A percentile compares a stretch with the other conserved stretches of the same genome.
Evolutionary conservation across 2,113 vertebrate species (phyloP).

Genomic region (Neolamprologus toae): DNA sequence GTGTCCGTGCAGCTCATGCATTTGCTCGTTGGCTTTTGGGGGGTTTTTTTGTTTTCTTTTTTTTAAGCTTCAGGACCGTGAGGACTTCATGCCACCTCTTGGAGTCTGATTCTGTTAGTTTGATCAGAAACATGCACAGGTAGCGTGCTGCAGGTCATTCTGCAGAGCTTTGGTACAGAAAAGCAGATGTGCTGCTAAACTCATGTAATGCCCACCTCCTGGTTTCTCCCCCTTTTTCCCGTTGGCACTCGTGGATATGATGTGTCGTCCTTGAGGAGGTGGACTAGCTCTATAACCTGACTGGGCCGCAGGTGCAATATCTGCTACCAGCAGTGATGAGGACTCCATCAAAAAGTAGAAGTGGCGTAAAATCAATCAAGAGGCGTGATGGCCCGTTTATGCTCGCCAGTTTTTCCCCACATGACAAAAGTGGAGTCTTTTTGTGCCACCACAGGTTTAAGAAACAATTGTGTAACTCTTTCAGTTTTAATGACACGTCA

Average conservation of each 20-base stretch:
- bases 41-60: background rate
- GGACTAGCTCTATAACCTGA: background rate
- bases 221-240: background rate
- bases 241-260: fast-evolving
- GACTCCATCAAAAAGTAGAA: background rate
- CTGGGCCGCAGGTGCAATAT: fast-evolving
- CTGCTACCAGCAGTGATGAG: background rate
- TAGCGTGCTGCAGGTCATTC: background rate
- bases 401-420: fast-evolving
- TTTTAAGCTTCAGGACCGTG: background rate
- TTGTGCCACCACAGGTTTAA: background rate
- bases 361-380: background rate
- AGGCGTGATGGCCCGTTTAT: background rate
- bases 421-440: background rate
- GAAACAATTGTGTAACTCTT: background rate
- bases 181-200: background rate
- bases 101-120: background rate
- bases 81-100: background rate
- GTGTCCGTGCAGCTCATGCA: background rate
- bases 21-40: background rate
- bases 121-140: background rate
- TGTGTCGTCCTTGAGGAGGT: background rate
- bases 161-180: background rate
- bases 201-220: background rate
- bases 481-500: background rate